Conservation (phyloP, 2,113 vertebrate species). For the Morphnarchus princeps region DNA sequence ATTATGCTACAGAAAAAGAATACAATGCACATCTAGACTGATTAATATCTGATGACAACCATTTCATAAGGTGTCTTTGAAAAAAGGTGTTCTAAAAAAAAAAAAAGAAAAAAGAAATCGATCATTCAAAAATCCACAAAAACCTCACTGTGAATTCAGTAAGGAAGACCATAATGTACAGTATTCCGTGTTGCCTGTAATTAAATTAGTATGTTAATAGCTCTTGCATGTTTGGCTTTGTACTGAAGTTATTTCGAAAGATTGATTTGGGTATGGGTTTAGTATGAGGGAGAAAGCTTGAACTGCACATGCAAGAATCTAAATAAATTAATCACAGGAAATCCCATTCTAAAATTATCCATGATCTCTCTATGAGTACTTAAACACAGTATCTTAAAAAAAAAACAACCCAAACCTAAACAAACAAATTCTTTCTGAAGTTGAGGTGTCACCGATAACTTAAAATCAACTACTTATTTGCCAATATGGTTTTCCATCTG, state of each 20-base stretch:
- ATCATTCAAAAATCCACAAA: not conserved
- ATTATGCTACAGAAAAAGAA: not conserved
- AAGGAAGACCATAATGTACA: not conserved
- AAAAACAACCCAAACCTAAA: no score
- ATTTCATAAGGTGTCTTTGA: not conserved
- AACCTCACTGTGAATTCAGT: not conserved
- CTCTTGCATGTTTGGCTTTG: not conserved
- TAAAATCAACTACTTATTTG: not conserved
- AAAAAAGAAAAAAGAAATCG: not conserved
- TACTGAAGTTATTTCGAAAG: not conserved
- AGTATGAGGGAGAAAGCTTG: not conserved
- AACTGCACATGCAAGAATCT: not conserved
- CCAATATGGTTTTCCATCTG: not conserved
- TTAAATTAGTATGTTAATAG: not conserved
- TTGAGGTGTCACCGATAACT: not conserved
- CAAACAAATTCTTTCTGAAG: not conserved
- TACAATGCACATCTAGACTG: not conserved
- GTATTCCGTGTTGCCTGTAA: not conserved
- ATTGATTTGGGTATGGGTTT: not conserved
- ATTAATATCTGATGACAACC: not conserved
- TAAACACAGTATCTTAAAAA: not conserved
- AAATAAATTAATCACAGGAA: not conserved
- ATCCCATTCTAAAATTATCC: not conserved
- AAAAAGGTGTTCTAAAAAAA: not conserved
- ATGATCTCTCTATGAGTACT: accelerated